A percentile compares a stretch with the other conserved stretches of the same genome.
Conservation (phyloP, 2,888 invertebrate species). For the Lepeophtheirus nordmannii region DNA sequence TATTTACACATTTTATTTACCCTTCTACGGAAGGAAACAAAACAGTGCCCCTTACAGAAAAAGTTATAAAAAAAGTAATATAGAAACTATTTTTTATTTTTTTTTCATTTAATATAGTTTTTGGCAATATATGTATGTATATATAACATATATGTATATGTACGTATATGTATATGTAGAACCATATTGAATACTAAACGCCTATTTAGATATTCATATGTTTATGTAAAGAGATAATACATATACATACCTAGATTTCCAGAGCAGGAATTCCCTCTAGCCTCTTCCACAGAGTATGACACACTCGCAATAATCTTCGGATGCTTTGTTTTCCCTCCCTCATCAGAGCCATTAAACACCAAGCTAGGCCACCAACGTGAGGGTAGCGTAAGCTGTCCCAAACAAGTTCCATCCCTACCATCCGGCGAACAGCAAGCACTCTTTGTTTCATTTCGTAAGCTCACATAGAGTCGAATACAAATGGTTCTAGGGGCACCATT, state of each 20-base stretch:
- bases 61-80: no score
- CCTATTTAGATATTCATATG: no score
- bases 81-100: no score
- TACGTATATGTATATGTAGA: no score
- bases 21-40: no score
- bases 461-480: conserved; percentile 27
- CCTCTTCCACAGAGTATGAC: conserved; percentile 75
- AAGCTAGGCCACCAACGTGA: conserved; percentile 70
- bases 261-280: conserved; percentile 37
- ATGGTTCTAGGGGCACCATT: conserved; percentile 28
- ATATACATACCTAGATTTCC: background rate
- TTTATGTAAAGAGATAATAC: no score
- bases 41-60: no score
- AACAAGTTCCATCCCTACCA: conserved; percentile 77
- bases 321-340: conserved; percentile 5
- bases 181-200: no score
- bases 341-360: conserved; percentile 4
- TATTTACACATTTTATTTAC: no score
- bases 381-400: conserved; percentile 72
- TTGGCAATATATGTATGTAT: no score
- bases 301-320: conserved; percentile 50
- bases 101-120: no score
- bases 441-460: conserved; percentile 42
- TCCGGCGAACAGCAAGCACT: conserved; percentile 75
- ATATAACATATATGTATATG: no score